phyloP scores from a whole-genome alignment of 2,113 vertebrate genomes.

The Corythoichthys haematopterus region DNA sequence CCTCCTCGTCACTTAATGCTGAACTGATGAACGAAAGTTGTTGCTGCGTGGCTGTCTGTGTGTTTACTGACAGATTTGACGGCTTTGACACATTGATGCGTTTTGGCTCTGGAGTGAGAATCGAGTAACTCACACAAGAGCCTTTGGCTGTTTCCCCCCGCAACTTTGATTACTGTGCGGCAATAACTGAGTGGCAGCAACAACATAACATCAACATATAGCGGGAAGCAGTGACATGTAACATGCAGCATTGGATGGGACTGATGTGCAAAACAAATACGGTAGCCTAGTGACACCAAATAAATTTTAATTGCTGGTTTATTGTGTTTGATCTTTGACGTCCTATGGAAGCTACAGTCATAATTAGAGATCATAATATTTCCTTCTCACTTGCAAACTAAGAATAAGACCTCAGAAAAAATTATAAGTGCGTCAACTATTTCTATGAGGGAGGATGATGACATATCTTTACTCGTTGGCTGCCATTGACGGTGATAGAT shows the following conservation, averaged over 20 bases:
- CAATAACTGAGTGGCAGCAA: conserved; percentile 41
- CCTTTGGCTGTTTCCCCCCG: conserved; percentile 47
- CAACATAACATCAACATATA: conserved; percentile 45
- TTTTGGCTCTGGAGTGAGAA: conserved; percentile 50
- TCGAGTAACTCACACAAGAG: conserved; percentile 44
- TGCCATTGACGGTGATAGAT: too few relatives aligned
- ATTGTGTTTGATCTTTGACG: conserved; percentile 17
- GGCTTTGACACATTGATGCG: conserved; percentile 37
- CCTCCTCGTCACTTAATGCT: conserved; percentile 26
- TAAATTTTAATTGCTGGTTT: conserved; percentile 20
- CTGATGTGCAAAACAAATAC: conserved; percentile 42
- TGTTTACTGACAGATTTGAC: conserved; percentile 41
- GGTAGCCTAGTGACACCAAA: conserved; percentile 27
- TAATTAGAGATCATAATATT: not conserved
- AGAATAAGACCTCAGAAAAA: not conserved
- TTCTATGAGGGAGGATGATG: too few relatives aligned
- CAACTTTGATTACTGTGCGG: conserved; percentile 47
- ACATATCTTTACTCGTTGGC: too few relatives aligned
- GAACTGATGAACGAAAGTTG: conserved; percentile 32
- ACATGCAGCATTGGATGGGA: conserved; percentile 49
- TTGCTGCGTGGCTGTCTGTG: conserved; percentile 8
- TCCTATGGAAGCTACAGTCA: conserved; percentile 8
- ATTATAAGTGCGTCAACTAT: not conserved
- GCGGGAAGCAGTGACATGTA: conserved; percentile 37
- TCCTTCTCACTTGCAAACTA: not conserved